These are phyloP conservation scores for Chloroceryle aenea DNA, from an alignment of 2,113 vertebrate species.

Conservation along the genomic window DNA sequence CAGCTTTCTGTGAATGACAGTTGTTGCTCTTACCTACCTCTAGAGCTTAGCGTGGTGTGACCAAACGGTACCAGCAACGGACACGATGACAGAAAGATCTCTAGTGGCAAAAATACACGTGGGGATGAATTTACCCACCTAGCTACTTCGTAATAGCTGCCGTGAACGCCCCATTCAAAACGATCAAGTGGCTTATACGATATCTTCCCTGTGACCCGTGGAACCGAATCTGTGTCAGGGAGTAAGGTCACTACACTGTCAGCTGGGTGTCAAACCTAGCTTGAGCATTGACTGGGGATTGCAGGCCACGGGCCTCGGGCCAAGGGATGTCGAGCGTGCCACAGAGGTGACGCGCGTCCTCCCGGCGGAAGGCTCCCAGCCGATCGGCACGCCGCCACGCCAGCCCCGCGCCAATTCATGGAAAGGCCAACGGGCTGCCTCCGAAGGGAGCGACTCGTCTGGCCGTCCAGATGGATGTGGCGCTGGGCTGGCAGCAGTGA, in stretches of 20 bases:
- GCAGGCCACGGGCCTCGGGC: conserved; percentile 20
- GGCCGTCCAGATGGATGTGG: conserved; percentile 7
- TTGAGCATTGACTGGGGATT: conserved; percentile 45
- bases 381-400: background rate
- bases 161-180: background rate
- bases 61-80: background rate
- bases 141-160: background rate
- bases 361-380: conserved; percentile 14
- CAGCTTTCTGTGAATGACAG: background rate
- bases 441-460: background rate
- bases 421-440: background rate
- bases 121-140: background rate
- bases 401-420: background rate
- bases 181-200: background rate
- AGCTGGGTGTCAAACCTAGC: conserved; percentile 54
- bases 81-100: background rate
- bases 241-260: conserved; percentile 56
- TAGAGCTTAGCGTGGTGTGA: background rate
- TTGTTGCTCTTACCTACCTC: background rate
- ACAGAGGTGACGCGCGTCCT: background rate
- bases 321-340: conserved; percentile 50
- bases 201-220: background rate
- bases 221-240: conserved; percentile 37
- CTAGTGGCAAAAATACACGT: background rate
- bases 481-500: background rate